phyloP scores from a whole-genome alignment of 2,888 invertebrate genomes.

The Oscheius myriophilus region DNA sequence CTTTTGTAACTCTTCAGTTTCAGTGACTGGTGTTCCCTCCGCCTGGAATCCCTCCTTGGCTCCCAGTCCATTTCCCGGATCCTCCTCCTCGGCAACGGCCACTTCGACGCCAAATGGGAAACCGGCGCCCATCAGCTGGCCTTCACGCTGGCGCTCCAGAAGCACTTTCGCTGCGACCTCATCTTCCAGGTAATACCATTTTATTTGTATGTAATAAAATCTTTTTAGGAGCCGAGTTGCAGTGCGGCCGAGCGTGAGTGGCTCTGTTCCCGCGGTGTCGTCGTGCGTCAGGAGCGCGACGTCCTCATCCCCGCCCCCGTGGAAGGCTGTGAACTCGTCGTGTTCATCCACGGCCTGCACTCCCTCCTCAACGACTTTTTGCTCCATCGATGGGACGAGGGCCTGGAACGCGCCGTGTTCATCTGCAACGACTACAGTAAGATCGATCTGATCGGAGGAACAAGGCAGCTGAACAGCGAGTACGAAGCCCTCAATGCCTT shows the following conservation, averaged over 20 bases:
- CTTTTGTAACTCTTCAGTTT: too few relatives aligned
- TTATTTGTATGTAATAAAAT: too few relatives aligned
- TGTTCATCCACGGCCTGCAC: conserved; percentile 42
- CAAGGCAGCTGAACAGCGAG: not conserved
- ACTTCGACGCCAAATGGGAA: conserved; percentile 46
- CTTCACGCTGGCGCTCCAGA: conserved; percentile 33
- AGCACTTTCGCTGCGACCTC: conserved; percentile 25
- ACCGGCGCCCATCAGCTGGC: conserved; percentile 55
- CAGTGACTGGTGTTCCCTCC: conserved; percentile 30
- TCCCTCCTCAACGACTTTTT: conserved; percentile 39
- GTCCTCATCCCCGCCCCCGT: conserved; percentile 24
- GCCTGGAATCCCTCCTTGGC: conserved; percentile 10
- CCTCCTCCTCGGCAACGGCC: conserved; percentile 54
- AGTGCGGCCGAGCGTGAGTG: conserved; percentile 33
- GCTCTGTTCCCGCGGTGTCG: conserved; percentile 25
- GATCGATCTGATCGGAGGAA: conserved; percentile 21
- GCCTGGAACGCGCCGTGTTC: conserved; percentile 29
- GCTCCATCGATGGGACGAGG: conserved; percentile 29
- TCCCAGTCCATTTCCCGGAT: conserved; percentile 32
- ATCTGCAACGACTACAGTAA: conserved; percentile 42
- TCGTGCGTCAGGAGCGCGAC: conserved; percentile 26
- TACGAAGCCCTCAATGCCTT: conserved; percentile 25
- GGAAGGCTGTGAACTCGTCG: conserved; percentile 15
- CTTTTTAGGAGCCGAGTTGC: conserved; percentile 13
- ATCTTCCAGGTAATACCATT: conserved; percentile 43